phyloP scores from a whole-genome alignment of 2,113 vertebrate species.

The Seriola aureovittata region DNA sequence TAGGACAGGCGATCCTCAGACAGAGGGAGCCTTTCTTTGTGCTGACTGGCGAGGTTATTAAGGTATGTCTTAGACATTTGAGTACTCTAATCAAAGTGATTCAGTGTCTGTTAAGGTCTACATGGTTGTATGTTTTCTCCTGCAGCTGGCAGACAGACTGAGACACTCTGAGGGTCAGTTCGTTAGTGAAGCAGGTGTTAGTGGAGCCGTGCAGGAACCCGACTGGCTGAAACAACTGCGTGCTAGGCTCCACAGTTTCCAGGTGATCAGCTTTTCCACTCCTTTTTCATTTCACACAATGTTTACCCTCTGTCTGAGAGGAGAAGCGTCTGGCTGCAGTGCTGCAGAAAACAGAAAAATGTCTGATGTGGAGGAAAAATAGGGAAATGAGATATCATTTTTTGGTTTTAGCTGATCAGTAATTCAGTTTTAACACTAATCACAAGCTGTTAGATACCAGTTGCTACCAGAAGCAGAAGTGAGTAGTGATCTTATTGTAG shows the following conservation, averaged over 20 bases:
- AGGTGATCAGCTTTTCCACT: slow-evolving; percentile 70
- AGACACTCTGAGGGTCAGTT: slow-evolving; percentile 87
- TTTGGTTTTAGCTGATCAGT: background rate
- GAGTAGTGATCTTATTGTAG: background rate
- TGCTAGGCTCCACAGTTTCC: slow-evolving; percentile 52
- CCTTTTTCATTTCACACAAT: background rate
- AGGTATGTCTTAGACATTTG: slow-evolving; percentile 80
- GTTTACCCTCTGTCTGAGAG: background rate
- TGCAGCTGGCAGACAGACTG: slow-evolving; percentile 89
- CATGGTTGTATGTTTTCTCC: background rate
- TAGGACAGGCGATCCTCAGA: slow-evolving; percentile 79
- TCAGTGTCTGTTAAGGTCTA: background rate
- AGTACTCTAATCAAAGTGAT: background rate
- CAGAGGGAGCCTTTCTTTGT: slow-evolving; percentile 64
- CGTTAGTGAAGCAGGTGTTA: slow-evolving; percentile 70
- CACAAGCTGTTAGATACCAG: background rate
- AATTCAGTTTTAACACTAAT: background rate
- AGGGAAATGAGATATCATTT: background rate
- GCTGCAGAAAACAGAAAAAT: background rate
- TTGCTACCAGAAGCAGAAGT: background rate
- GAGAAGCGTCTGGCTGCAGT: background rate
- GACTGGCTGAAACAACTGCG: slow-evolving; percentile 88
- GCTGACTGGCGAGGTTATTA: slow-evolving; percentile 86
- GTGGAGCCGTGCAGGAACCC: slow-evolving; percentile 78
- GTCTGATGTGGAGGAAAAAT: background rate